Base-by-base conservation (phyloP, 2,888 invertebrate genomes). In the Melanostoma scalare region DNA sequence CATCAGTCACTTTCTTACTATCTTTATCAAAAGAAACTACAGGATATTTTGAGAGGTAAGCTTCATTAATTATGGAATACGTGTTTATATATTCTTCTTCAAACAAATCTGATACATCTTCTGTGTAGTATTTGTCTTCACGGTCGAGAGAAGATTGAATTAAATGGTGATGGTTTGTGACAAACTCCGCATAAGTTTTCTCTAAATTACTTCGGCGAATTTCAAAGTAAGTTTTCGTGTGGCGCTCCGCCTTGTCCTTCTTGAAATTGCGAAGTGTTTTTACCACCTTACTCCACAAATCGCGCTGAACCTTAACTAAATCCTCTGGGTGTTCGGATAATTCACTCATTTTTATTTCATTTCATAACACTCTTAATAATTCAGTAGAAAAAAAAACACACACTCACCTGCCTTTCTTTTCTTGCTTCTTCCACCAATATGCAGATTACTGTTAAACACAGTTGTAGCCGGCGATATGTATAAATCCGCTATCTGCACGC, bases 231-330 rank as follows among this genome's bases (percentile, higher is more conserved):
- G 53, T 31, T n/a, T 67, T 33, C 2, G 48, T 48, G 3, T 67
- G 53, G 4, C 67, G 67, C 8, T 53, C 53, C n/a, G 31, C 3
- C 1, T n/a, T 52, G 3, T 44, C 42, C 4, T 67, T 67, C 10
- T 67, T 67, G 40, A 10, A 67, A 67, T 55, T 65, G 3, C 65
- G 53, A 42, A 53, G 42, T 6, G 44, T 20, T 2, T 53, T 67
- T 8, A 0, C 30, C 33, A 67, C 53, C 8, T 31, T 52, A 5
- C 6, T 20, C 40, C 53, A 35, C 35, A 67, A n/a, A 35, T 67
- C 52, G 10, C 8, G n/a, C 31, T 65, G 65, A 31, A 52, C 65
- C 38, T 46, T 38, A 33, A 53, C 52, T 35, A 65, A 6, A 4
- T 63, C 36, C 10, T 53, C 36, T 53, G 35, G 20, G 20, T 20